Evolutionary conservation across 35 echinoderm and acorn worm species (phyloP).

Genomic region (Eucidaris tribuloides): DNA sequence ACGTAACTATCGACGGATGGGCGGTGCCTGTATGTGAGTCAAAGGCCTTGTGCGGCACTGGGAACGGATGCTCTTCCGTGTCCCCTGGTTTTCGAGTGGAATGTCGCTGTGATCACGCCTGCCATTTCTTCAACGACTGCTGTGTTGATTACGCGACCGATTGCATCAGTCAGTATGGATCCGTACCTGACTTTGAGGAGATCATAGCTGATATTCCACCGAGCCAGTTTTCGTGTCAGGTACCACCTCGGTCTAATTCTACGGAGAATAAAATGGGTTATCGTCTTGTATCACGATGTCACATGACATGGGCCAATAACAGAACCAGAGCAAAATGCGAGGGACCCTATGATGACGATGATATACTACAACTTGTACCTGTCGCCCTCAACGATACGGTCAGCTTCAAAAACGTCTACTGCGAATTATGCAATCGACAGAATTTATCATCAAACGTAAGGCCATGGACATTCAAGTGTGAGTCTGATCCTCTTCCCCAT

Average conservation of each 20-base stretch:
- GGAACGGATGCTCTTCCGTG: background rate
- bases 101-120: background rate
- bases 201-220: background rate
- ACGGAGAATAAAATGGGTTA: background rate
- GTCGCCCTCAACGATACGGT: background rate
- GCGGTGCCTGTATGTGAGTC: background rate
- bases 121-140: background rate
- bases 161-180: background rate
- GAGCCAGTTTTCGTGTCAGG: background rate
- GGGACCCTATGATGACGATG: background rate
- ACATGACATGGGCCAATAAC: background rate
- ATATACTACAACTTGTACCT: background rate
- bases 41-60: background rate
- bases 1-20: background rate
- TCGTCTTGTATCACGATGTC: background rate
- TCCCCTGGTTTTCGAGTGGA: background rate
- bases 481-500: background rate
- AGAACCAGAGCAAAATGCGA: background rate
- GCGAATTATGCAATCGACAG: background rate
- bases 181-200: background rate
- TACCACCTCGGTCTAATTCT: background rate
- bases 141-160: background rate
- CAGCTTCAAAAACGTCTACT: background rate
- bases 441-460: background rate
- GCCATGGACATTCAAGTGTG: background rate